Percentiles rank a stretch among this genome's conserved stretches.
These are phyloP conservation scores for Coluber constrictor DNA, from an alignment of 2,797 vertebrate genomes.

Conservation along the genomic window DNA sequence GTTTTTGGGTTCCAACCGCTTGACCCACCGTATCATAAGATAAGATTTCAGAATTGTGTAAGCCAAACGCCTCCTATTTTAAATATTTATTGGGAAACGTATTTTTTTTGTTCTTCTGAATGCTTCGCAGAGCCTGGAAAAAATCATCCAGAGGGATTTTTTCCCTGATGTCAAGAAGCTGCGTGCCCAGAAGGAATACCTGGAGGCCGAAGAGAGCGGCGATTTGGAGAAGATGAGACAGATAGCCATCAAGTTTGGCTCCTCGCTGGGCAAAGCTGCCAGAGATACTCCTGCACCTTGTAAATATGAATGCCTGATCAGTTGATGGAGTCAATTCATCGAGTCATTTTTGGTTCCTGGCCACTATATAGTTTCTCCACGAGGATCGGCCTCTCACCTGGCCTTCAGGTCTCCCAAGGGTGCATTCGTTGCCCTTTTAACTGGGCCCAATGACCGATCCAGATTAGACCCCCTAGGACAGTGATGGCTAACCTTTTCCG, in stretches of 20 bases:
- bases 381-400: no score
- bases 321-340: neutral
- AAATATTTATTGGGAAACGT: neutral
- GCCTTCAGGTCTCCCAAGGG: no score
- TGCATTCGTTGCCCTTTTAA: no score
- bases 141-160: conserved; percentile 94
- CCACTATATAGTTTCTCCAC: no score
- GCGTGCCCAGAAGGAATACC: conserved; percentile 91
- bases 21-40: neutral
- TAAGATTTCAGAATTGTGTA: neutral
- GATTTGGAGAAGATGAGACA: conserved; percentile 94
- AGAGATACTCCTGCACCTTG: conserved; percentile 84
- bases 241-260: conserved; percentile 91
- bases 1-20: neutral
- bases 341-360: neutral
- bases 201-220: conserved; percentile 92
- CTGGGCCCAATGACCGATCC: no score
- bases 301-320: conserved; percentile 65
- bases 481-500: no score
- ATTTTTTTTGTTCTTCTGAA: neutral
- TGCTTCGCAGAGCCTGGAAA: conserved; percentile 80
- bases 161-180: conserved; percentile 94
- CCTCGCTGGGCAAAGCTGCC: conserved; percentile 81
- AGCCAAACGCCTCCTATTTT: neutral
- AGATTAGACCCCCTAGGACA: no score